Percentiles rank a stretch among this genome's conserved stretches.
These are phyloP conservation scores for Amblyjoppa proteus DNA, from an alignment of 2,888 invertebrate species.

Conservation along the genomic window DNA sequence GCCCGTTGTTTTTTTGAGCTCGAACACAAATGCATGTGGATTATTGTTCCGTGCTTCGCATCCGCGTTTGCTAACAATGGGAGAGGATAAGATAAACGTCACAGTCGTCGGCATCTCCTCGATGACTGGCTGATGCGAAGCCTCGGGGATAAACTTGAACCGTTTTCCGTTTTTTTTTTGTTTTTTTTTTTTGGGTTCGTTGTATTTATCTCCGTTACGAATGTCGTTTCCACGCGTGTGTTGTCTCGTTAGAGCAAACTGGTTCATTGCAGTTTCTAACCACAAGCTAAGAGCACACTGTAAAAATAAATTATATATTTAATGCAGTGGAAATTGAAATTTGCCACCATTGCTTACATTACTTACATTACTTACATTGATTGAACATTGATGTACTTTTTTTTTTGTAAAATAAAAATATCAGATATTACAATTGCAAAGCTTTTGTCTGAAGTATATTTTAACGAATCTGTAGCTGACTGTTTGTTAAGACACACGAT, in stretches of 20 bases:
- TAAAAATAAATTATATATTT: no score
- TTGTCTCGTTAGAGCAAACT: conserved; percentile 68
- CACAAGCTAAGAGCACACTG: no score
- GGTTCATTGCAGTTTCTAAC: no score
- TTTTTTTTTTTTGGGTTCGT: conserved; percentile 17
- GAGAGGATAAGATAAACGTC: neutral
- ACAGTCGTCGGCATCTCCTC: conserved; percentile 7
- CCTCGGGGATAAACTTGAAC: neutral
- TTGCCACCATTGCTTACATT: no score
- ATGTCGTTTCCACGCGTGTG: conserved; percentile 60
- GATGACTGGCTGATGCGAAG: neutral
- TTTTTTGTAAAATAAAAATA: no score
- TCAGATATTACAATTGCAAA: no score
- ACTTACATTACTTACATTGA: no score
- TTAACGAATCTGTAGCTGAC: no score
- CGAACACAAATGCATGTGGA: conserved; percentile 42
- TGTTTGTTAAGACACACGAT: no score
- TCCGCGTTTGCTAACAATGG: conserved; percentile 52
- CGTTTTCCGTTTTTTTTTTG: conserved; percentile 19
- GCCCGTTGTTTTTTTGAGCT: neutral
- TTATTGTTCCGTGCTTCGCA: conserved; percentile 40
- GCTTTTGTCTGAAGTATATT: no score
- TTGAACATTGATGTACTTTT: no score
- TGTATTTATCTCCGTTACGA: conserved; percentile 33
- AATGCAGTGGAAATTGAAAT: no score